phyloP scores from a whole-genome alignment of 64 coral and sea anemone genomes.

The Montipora cactus region DNA sequence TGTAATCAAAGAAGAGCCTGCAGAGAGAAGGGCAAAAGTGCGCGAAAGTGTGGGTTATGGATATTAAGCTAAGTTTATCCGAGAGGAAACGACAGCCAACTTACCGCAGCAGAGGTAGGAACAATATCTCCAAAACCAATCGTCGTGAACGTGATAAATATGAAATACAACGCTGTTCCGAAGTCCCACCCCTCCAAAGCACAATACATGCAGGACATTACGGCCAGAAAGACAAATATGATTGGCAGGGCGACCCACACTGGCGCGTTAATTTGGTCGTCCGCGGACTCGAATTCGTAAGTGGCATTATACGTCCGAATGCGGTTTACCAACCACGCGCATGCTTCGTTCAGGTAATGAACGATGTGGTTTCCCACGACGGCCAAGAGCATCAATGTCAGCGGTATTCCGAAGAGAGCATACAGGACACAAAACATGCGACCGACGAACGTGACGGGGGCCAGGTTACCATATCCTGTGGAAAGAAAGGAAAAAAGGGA shows the following conservation, averaged over 20 bases:
- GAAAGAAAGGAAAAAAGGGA: too few species aligned
- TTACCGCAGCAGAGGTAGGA: conserved; percentile 79
- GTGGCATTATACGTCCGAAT: conserved; percentile 51
- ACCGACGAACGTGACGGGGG: conserved; percentile 67
- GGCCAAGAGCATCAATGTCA: conserved; percentile 90
- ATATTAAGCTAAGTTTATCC: too few species aligned
- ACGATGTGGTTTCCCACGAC: conserved; percentile 88
- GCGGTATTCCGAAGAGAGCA: conserved; percentile 91
- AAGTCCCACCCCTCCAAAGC: conserved; percentile 90
- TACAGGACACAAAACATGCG: conserved; percentile 85
- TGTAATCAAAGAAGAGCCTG: too few species aligned
- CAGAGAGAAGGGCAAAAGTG: too few species aligned
- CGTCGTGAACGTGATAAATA: conserved; percentile 91
- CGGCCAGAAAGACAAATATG: conserved; percentile 79
- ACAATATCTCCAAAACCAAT: conserved; percentile 94
- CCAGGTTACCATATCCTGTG: conserved; percentile 88
- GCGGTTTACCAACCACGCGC: conserved; percentile 73
- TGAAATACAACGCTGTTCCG: conserved; percentile 87
- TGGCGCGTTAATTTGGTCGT: conserved; percentile 67
- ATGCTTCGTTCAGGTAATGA: conserved; percentile 81
- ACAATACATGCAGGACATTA: conserved; percentile 84
- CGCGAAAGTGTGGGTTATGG: too few species aligned
- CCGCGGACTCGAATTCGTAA: conserved; percentile 78
- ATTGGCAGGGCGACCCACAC: conserved; percentile 84
- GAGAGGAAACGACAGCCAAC: background rate